A percentile compares a stretch with the other conserved stretches of the same genome.
Evolutionary conservation across 2,888 invertebrate species (phyloP).

Genomic region (Tuberolachnus salignus): DNA sequence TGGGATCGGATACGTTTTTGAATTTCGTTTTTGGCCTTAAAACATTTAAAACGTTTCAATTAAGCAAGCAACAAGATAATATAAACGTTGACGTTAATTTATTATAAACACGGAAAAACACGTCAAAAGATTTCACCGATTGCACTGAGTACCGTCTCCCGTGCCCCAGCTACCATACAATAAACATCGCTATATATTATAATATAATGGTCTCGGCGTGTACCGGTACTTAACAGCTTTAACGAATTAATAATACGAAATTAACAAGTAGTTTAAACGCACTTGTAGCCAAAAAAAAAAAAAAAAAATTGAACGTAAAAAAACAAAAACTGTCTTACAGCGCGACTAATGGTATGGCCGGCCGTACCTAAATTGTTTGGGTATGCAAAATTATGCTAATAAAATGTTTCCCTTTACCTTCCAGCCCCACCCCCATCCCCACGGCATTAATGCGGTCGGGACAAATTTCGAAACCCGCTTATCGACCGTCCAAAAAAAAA

Average conservation of each 20-base stretch:
- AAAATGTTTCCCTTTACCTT: constrained; percentile 27
- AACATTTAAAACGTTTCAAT: not conserved
- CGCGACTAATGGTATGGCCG: constrained; percentile 27
- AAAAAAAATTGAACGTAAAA: not conserved
- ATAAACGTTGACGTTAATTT: not conserved
- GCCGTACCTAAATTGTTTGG: constrained; percentile 3
- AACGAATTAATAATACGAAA: constrained; percentile 2
- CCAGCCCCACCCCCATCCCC: no score
- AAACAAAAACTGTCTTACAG: constrained; percentile 16
- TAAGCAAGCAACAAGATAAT: not conserved
- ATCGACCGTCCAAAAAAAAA: constrained; percentile 36
- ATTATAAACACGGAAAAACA: not conserved
- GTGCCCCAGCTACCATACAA: no score
- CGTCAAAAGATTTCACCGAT: not conserved
- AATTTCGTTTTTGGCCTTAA: not conserved
- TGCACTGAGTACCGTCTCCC: no score
- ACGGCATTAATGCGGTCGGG: constrained; percentile 18
- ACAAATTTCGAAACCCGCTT: constrained; percentile 38
- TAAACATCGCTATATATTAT: no score
- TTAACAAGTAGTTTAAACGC: constrained; percentile 15
- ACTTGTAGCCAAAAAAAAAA: constrained; percentile 10
- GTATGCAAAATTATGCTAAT: constrained; percentile 51
- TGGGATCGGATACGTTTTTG: not conserved
- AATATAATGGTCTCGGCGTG: no score
- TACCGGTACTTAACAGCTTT: not conserved